Evolutionary conservation across 2,797 vertebrate genomes (phyloP).

Genomic region (Cygnus olor): DNA sequence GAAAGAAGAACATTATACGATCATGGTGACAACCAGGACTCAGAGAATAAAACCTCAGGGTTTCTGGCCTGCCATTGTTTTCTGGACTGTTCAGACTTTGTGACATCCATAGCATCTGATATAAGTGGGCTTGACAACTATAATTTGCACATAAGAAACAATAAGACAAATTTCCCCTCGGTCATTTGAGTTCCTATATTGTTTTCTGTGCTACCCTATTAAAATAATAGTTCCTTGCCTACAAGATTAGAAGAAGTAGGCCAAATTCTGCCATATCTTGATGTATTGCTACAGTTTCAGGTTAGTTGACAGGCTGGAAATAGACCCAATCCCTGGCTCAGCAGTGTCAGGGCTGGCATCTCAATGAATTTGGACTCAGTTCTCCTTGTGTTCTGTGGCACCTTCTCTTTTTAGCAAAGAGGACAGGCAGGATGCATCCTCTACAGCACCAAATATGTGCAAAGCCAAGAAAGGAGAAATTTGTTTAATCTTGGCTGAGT

Average conservation of each 20-base stretch:
- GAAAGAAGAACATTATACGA: not conserved
- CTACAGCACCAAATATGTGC: not conserved
- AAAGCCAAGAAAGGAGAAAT: not conserved
- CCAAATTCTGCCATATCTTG: not conserved
- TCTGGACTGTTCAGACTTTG: not conserved
- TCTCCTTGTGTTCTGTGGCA: not conserved
- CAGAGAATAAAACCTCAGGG: not conserved
- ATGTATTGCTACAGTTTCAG: not conserved
- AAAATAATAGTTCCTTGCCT: not conserved
- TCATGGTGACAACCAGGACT: not conserved
- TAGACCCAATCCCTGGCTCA: not conserved
- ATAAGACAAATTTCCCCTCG: not conserved
- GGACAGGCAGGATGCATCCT: not conserved
- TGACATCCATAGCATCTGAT: not conserved
- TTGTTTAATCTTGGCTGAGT: not conserved
- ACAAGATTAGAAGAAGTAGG: not conserved
- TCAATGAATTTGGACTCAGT: not conserved
- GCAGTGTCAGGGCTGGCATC: not conserved
- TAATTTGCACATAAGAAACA: not conserved
- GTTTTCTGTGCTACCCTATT: not conserved
- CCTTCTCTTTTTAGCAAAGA: not conserved
- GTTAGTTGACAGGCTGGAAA: not conserved
- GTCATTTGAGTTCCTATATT: not conserved
- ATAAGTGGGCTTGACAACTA: not conserved
- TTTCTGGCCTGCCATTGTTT: not conserved